Evolutionary conservation across 1,140 invertebrate species (phyloP).

Genomic region (Zaprionus gabonicus): DNA sequence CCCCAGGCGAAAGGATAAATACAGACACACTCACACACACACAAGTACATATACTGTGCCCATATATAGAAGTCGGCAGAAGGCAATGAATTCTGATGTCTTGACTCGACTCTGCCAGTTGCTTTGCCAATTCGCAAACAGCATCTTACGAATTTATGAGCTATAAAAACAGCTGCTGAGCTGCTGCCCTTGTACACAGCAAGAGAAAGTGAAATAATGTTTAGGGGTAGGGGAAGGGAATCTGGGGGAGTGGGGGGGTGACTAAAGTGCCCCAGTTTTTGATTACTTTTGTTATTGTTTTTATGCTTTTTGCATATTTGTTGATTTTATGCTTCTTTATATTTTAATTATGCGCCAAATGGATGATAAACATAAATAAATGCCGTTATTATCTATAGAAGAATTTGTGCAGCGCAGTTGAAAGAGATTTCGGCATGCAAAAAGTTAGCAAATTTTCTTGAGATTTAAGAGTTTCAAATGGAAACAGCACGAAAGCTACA

Average conservation of each 20-base stretch:
- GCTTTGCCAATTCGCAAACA: constrained; percentile 64
- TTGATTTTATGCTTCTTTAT: constrained; percentile 72
- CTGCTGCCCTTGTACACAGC: constrained; percentile 1
- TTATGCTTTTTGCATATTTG: constrained; percentile 70
- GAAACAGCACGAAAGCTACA: too few relatives aligned
- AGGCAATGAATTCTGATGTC: constrained; percentile 77
- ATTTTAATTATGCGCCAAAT: constrained; percentile 81
- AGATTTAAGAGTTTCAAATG: not conserved
- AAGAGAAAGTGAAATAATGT: constrained; percentile 7
- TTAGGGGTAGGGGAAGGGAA: constrained; percentile 9
- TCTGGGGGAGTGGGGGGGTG: not conserved
- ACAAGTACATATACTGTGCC: not conserved
- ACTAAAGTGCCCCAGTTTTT: constrained; percentile 72
- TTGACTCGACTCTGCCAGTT: constrained; percentile 48
- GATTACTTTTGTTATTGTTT: constrained; percentile 82
- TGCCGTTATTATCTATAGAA: constrained; percentile 30
- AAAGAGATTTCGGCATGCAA: not conserved
- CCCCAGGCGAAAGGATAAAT: constrained; percentile 70
- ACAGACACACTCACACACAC: constrained; percentile 15
- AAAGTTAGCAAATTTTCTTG: not conserved
- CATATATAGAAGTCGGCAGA: constrained; percentile 11
- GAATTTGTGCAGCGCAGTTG: not conserved
- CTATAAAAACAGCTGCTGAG: constrained; percentile 80
- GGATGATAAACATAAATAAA: constrained; percentile 64
- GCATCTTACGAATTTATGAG: constrained; percentile 82